Evolutionary conservation across 2,888 invertebrate species (phyloP), one percentile per base, ranked within the genome.

Genomic region (Elegia similella): DNA sequence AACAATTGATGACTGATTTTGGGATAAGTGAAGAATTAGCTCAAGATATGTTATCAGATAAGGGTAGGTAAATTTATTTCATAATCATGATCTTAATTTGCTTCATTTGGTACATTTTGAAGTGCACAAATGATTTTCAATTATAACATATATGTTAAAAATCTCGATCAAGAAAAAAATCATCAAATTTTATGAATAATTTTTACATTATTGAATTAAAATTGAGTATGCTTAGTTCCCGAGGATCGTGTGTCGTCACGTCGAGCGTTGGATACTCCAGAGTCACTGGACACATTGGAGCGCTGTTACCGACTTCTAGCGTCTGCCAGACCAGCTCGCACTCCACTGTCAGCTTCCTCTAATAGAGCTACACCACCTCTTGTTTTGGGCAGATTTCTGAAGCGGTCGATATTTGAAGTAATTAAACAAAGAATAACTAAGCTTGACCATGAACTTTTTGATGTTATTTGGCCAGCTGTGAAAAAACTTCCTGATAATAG

Each of bases 391-490:
- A 95, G 95, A 82, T 96, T 96, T 77, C 89, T 97, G 29, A 95
- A 95, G 73, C 93, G 93, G 60, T 92, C 93, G 44, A 88, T 95
- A 61, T 97, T 96, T 82, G 96, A 97, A 67, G 84, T 88, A 59
- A 93, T 97, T 59, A 96, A 96, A 87, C 82, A 92, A 61, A 93
- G 96, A 69, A 92, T 96, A 69, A 98, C 98, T 29, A 95, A 95
- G 82, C 92, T 95, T 67, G 97, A 97, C 80, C 97, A 97, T 80
- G 96, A 95, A 77, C 93, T 98, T 5, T 95, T 97, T 73, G 97
- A 98, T 80, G 94, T 97, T 23, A 95, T 98, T 75, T 97, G 96
- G 95, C 97, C 98, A 12, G 96, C 97, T 57, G 95, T 97, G 66
- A 95, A 96, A 76, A 96, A 96, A 80, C 92, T 96, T 54, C 94